Base-by-base conservation (phyloP, 2,888 invertebrate genomes). In the Drosophila flavopinicola region DNA sequence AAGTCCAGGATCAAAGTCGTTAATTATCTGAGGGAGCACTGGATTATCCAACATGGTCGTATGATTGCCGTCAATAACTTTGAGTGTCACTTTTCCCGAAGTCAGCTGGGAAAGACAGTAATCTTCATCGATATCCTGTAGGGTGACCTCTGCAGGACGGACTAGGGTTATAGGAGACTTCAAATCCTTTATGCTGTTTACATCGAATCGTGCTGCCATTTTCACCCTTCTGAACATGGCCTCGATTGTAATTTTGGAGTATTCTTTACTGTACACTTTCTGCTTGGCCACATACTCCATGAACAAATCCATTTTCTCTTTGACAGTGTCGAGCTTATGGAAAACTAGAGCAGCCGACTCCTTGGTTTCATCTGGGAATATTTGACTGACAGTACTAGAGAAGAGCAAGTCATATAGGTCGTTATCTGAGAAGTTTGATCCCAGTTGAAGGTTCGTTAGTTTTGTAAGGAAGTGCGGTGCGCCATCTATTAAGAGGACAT, bases 401-500 rank as follows among this genome's bases (percentile, higher is more conserved):
- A 90, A 75, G 5, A 91, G 65, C 39, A 89, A 56, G 53, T 89
- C 85, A 48, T 90, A 88, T 6, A 91, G 65, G 47, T 88, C 82
- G 15, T 83, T 84, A 29, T 91, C 91, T 0, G 71, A 59, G 54
- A 85, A 88, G 10, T 78, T 32, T 2, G 85, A 67, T 13, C 82
- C 85, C 13, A 91, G 59, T 33, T 89, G 88, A 2, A 89, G 85
- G 6, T 80, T 63, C 0, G 88, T 85, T 13, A 91, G 54, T 63
- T 92, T 91, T 85, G 94, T 93, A 13, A 96, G 91, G 85, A 94
- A 94, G 29, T 94, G 93, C 0, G 96, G 96, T 0, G 95, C 93
- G 10, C 98, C 97, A 88, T 98, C 98, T 42, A 99, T 92, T 10
- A 97, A 93, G 78, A 95, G 92, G 1, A 96, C 78, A 35, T 93